Percentiles rank a stretch among this genome's conserved stretches.
Conservation (phyloP, 92 coral and sea anemone species). For the Epizoanthus illoricatus region DNA sequence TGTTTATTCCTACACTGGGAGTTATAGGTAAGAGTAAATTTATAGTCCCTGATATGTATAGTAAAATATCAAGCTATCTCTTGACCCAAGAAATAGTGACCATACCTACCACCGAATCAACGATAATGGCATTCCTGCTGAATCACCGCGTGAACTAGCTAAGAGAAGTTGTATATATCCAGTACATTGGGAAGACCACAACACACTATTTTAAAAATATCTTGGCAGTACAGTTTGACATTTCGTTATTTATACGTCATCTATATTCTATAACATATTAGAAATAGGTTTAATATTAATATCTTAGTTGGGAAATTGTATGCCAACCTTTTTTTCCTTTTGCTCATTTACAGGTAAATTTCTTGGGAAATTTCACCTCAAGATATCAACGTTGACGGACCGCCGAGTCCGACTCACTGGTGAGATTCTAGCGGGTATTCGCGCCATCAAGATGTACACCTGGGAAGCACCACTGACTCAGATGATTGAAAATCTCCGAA, state of each 20-base stretch:
- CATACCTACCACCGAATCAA: not conserved
- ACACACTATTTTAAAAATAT: too few relatives aligned
- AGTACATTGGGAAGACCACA: too few relatives aligned
- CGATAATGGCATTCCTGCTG: too few relatives aligned
- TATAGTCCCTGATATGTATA: not conserved
- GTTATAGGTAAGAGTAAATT: conserved; percentile 25
- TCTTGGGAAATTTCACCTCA: conserved; percentile 28
- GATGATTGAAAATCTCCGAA: conserved; percentile 24
- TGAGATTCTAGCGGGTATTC: conserved; percentile 24
- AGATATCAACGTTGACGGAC: conserved; percentile 27
- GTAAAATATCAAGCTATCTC: too few relatives aligned
- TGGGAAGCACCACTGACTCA: conserved; percentile 29
- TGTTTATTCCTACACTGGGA: conserved; percentile 32
- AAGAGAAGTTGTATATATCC: too few relatives aligned
- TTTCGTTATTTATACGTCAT: too few relatives aligned
- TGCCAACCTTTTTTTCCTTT: not conserved
- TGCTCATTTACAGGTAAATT: not conserved
- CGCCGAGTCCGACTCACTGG: conserved; percentile 32
- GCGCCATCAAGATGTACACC: conserved; percentile 27
- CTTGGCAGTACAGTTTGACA: too few relatives aligned
- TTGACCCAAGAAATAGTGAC: not conserved
- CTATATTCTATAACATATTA: not conserved
- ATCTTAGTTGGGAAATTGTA: too few relatives aligned
- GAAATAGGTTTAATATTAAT: not conserved
- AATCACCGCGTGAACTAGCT: too few relatives aligned